Base-by-base conservation (phyloP, 92 coral and sea anemone genomes). In the Chrysogorgia sp. region DNA sequence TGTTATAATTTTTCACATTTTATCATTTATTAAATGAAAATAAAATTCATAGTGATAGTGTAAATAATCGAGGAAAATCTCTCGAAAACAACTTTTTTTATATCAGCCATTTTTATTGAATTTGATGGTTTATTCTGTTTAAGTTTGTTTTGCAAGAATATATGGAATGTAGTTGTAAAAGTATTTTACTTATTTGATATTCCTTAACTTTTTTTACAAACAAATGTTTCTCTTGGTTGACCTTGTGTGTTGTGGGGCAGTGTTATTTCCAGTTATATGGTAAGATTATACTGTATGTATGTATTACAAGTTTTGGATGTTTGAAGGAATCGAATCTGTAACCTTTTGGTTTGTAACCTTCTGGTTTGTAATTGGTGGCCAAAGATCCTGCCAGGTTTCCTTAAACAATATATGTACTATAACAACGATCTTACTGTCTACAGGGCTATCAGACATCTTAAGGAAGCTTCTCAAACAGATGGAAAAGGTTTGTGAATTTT, bases 381-480 rank as follows among this genome's bases (percentile, higher is more conserved):
- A n/a, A n/a, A n/a, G n/a, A n/a, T n/a, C n/a, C n/a, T n/a, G n/a
- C n/a, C n/a, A n/a, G n/a, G n/a, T n/a, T n/a, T n/a, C n/a, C n/a
- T n/a, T n/a, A n/a, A n/a, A n/a, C n/a, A n/a, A 0, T 40, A 1
- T 24, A 4, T 47, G 24, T 66, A 20, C 8, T 37, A 19, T 4
- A 5, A 37, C 17, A 7, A 8, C 29, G 12, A 13, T 74, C 28
- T 17, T 15, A n/a, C 23, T 34, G 32, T 56, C 74, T 68, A 34
- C 37, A 91, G 96, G 96, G 92, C 98, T 58, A 94, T 94, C 79
- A 86, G 97, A 48, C 98, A 94, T 75, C 85, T 94, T 50, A 92
- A 94, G 77, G 97, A 94, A 68, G 98, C 97, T 2, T 94, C 98
- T 20, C 92, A 94, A 77, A 94, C 98, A 1, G 98, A 94, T 71